A percentile compares a stretch with the other conserved stretches of the same genome.
phyloP scores from a whole-genome alignment of 2,113 vertebrate species.

The Elephas maximus region DNA sequence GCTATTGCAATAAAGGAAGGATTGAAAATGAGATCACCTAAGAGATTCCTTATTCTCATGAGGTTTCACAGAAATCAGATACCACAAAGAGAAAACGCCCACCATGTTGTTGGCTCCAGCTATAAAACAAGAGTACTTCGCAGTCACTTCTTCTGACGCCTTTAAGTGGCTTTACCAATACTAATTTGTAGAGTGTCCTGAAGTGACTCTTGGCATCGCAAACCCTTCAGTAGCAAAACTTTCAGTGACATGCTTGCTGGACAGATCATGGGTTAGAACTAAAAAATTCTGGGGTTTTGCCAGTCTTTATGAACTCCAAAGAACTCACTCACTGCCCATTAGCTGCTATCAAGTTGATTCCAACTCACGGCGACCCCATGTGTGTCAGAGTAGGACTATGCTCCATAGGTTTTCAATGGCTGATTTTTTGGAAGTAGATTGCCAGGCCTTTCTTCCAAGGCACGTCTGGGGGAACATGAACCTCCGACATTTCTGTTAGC shows the following conservation, averaged over 20 bases:
- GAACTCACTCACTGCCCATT: not conserved
- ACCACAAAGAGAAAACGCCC: conserved; percentile 76
- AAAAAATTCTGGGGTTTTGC: not conserved
- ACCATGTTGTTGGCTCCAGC: conserved; percentile 11
- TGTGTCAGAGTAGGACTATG: too few species aligned
- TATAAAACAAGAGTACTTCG: not conserved
- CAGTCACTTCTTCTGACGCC: conserved; percentile 13
- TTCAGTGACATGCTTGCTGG: not conserved
- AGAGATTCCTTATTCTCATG: conserved; percentile 70
- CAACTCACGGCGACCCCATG: too few species aligned
- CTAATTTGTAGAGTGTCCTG: not conserved
- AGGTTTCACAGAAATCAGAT: conserved; percentile 78
- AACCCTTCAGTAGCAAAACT: not conserved
- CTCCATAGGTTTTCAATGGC: too few species aligned
- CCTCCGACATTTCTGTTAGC: too few species aligned
- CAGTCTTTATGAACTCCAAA: not conserved
- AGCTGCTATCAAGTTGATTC: too few species aligned
- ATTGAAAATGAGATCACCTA: conserved; percentile 78
- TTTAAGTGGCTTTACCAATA: conserved; percentile 14
- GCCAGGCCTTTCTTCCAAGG: too few species aligned
- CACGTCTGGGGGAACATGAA: too few species aligned
- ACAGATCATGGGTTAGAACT: too few species aligned
- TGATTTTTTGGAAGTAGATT: too few species aligned
- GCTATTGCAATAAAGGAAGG: conserved; percentile 83
- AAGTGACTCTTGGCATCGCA: not conserved